Evolutionary conservation across 2,888 invertebrate species (phyloP), one percentile per base, ranked within the genome.

Genomic region (Philereme vetulata): DNA sequence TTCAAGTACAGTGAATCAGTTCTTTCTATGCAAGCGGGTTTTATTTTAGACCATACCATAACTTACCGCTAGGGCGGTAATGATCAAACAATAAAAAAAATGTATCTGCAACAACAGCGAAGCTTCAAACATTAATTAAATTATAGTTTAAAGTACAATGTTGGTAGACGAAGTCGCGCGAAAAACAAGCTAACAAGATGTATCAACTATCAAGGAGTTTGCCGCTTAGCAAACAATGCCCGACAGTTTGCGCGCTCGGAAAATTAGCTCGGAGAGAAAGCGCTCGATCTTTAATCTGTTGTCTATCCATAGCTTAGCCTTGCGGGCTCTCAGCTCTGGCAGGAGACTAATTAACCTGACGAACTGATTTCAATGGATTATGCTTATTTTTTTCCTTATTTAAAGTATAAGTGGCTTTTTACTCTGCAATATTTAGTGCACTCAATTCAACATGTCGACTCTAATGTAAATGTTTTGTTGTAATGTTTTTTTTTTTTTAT

Each of bases 161-260:
- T 40, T 35, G 11, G 47, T 32, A 47, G 40, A 36, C 48, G 21
- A 54, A 50, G 45, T 44, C 49, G 21, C 50, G 46, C 44, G 10
- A 51, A 52, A 50, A 55, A 51, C 56, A 51, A 50, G 33, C 42
- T 63, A 62, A 67, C 60, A 38, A 51, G 63, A 56, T 58, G 44
- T 35, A 52, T 50, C 56, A 52, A 65, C 40, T 35, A 52, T 50
- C 56, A 52, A 65, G 63, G 70, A 70, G 66, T 74, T 71, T 59
- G 64, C 60, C 68, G 62, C 64, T 68, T 62, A 64, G 65, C 70
- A 77, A 80, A 82, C 76, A 81, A 79, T 75, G 66, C 70, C 60
- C 59, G 64, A 56, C 62, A 61, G 64, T 53, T 56, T 53, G 60
- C 50, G 45, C 57, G 53, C 59, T 59, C 57, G 51, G 52, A 45